Base-by-base conservation (phyloP, 2,113 vertebrate genomes). In the Proteles cristata region DNA sequence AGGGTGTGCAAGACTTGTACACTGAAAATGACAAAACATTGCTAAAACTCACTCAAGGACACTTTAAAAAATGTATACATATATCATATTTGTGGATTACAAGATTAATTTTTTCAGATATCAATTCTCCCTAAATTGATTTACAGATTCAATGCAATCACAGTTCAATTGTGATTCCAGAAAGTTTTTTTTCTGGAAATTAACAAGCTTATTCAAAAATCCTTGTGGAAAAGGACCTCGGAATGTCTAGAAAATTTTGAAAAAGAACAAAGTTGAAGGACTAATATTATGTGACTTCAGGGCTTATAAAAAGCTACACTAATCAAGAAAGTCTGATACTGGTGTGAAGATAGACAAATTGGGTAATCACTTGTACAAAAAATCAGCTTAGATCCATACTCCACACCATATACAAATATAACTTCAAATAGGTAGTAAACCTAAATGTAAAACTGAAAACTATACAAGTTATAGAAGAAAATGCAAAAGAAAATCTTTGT, bases 1-100 rank as follows among this genome's bases (percentile, higher is more conserved):
- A 85, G 84, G 61, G 9, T 63, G 8, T 69, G 2, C 5, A 90
- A 95, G 21, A 69, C 33, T 81, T 63, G 1, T 23, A 85, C 16
- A 86, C 21, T 86, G 33, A 80, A 95, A 93, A 50, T 90, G 21
- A 93, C 31, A 76, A 90, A 63, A 61, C 53, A 66, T 58, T 58
- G 25, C 17, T 90, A 71, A 97, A 93, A 90, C 82, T 53, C 12
- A 82, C 58, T 76, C 58, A 82, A 53, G 21, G 4, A 39, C 77
- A 53, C 0, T 45, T 68, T 81, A 43, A 35, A 11, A 82, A 90
- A 90, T 87, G 23, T 15, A 69, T 50, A 74, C 25, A 39, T 81
- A 61, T 21, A 58, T 4, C 12, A 65, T 53, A 23, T 71, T 83
- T 84, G 88, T 55, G 23, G 43, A 53, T 55, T 16, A 65, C 53